These are phyloP conservation scores for Dipodomys merriami DNA, from an alignment of 2,113 vertebrate species.

Conservation along the genomic window DNA sequence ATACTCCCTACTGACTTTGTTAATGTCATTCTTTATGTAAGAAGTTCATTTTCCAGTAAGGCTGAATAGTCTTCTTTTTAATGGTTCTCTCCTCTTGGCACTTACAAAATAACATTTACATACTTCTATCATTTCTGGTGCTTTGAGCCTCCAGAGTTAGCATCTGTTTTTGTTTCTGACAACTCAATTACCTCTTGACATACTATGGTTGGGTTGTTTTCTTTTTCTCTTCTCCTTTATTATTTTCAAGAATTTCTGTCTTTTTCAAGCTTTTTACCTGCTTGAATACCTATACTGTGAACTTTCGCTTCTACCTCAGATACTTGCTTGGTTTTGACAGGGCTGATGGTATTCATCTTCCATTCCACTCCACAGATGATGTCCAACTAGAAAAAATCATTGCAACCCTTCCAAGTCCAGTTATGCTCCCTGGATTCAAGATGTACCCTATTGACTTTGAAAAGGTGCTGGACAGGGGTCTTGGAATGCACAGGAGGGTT, in stretches of 20 bases:
- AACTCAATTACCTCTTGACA: too few relatives aligned
- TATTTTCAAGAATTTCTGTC: background rate
- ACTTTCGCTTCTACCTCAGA: background rate
- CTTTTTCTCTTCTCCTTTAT: too few relatives aligned
- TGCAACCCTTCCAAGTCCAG: slow-evolving; percentile 86
- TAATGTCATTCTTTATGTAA: too few relatives aligned
- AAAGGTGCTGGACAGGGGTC: slow-evolving; percentile 87
- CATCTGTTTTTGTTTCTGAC: too few relatives aligned
- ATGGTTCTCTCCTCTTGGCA: too few relatives aligned
- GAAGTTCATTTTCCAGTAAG: too few relatives aligned
- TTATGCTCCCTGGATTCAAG: slow-evolving; percentile 88
- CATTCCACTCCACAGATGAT: slow-evolving; percentile 87
- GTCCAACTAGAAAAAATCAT: slow-evolving; percentile 93
- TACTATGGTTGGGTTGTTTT: too few relatives aligned
- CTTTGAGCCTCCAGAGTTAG: too few relatives aligned
- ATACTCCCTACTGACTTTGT: too few relatives aligned
- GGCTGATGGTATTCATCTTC: background rate
- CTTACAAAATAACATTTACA: too few relatives aligned
- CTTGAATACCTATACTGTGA: background rate
- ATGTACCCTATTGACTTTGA: slow-evolving; percentile 94
- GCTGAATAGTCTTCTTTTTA: too few relatives aligned
- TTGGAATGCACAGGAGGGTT: background rate
- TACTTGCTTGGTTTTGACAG: background rate
- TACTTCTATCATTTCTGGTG: too few relatives aligned
- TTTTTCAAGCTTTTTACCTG: slow-evolving; percentile 12